Conservation (phyloP, 2,113 vertebrate genomes). For the Mugil cephalus region DNA sequence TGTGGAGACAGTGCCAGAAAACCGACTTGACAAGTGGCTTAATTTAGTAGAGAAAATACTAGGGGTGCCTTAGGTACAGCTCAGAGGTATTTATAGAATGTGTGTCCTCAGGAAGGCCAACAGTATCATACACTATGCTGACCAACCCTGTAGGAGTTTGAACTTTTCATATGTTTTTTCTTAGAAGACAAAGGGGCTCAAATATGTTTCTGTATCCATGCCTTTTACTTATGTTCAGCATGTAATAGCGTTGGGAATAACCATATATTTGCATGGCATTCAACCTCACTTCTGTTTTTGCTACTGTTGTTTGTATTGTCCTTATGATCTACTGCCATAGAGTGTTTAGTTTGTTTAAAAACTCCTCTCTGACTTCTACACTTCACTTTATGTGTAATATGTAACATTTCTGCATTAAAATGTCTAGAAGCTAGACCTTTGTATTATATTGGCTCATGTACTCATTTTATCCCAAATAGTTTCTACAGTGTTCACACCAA, state of each 20-base stretch:
- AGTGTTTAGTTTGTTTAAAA: too few relatives aligned
- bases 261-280: not conserved
- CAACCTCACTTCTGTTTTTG: not conserved
- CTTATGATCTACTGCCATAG: not conserved
- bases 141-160: not conserved
- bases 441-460: too few relatives aligned
- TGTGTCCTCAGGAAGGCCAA: conserved; percentile 17
- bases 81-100: conserved; percentile 44
- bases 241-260: not conserved
- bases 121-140: not conserved
- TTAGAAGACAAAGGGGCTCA: not conserved
- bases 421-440: too few relatives aligned
- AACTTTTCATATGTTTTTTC: too few relatives aligned
- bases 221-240: not conserved
- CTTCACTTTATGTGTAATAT: too few relatives aligned
- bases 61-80: not conserved
- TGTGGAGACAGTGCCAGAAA: conserved; percentile 11
- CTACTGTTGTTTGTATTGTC: not conserved
- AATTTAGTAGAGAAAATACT: conserved; percentile 29
- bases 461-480: too few relatives aligned
- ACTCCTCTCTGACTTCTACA: too few relatives aligned
- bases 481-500: too few relatives aligned
- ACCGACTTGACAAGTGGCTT: not conserved
- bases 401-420: too few relatives aligned
- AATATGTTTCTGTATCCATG: not conserved